Conservation (phyloP, 53 echinoderm and acorn worm species). For the Stichopus horrens region DNA sequence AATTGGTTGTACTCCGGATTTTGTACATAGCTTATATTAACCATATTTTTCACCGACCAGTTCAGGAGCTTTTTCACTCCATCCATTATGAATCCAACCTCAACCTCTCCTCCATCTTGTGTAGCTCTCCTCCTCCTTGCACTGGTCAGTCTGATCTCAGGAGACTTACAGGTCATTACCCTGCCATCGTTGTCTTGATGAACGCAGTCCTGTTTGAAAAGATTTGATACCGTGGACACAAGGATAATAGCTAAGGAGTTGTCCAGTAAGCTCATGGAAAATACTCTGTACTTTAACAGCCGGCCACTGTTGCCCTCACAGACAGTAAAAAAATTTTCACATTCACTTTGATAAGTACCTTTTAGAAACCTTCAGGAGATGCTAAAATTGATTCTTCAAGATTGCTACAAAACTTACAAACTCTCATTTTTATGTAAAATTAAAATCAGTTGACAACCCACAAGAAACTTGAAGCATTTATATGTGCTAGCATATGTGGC, state of each 20-base stretch:
- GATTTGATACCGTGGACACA: neutral
- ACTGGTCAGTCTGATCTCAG: neutral
- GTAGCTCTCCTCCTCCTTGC: neutral
- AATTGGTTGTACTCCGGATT: neutral
- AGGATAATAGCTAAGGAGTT: neutral
- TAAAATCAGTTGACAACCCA: too few species aligned
- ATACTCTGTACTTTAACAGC: too few species aligned
- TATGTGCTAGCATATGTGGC: too few species aligned
- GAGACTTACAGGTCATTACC: neutral
- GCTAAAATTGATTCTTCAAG: too few species aligned
- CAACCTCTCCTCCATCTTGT: neutral
- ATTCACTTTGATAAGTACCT: too few species aligned
- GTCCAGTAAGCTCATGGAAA: neutral
- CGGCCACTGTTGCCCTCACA: too few species aligned
- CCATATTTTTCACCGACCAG: neutral
- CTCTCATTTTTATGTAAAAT: too few species aligned
- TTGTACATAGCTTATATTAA: neutral
- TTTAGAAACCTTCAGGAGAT: too few species aligned
- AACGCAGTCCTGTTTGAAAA: neutral
- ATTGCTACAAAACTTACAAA: too few species aligned
- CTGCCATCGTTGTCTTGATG: neutral
- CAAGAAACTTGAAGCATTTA: too few species aligned
- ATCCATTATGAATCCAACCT: conserved; percentile 16
- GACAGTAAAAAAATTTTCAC: too few species aligned
- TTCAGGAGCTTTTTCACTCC: neutral